These are phyloP conservation scores for Myotis brandtii DNA, from an alignment of 2,113 vertebrate species.

Conservation along the genomic window DNA sequence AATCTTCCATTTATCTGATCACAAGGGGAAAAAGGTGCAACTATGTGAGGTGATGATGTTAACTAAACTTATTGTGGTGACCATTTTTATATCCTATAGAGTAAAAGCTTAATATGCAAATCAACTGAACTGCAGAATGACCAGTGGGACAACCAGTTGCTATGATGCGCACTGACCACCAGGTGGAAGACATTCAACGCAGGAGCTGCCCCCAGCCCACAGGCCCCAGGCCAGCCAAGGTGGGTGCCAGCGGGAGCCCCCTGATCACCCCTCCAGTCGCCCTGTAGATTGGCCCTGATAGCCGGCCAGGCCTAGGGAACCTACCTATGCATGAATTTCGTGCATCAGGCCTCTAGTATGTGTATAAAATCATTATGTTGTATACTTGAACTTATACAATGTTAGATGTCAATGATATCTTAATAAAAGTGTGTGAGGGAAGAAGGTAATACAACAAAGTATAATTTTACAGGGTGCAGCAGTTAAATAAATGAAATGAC, in stretches of 20 bases:
- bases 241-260: too few relatives aligned
- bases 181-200: too few relatives aligned
- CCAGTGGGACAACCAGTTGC: too few relatives aligned
- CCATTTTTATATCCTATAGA: neutral
- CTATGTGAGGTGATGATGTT: neutral
- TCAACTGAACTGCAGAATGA: too few relatives aligned
- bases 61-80: neutral
- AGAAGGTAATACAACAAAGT: neutral
- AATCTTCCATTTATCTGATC: neutral
- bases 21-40: neutral
- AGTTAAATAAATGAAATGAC: neutral
- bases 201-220: too few relatives aligned
- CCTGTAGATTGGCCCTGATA: too few relatives aligned
- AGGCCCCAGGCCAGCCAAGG: too few relatives aligned
- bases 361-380: neutral
- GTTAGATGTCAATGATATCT: neutral
- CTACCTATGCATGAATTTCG: too few relatives aligned
- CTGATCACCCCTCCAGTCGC: too few relatives aligned
- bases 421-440: neutral
- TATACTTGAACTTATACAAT: neutral
- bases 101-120: too few relatives aligned
- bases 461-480: neutral
- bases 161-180: too few relatives aligned
- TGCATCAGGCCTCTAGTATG: neutral
- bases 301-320: too few relatives aligned